A percentile compares a stretch with the other conserved stretches of the same genome.
These are phyloP conservation scores for Macrophya annulata DNA, from an alignment of 2,888 invertebrate species.

Conservation along the genomic window DNA sequence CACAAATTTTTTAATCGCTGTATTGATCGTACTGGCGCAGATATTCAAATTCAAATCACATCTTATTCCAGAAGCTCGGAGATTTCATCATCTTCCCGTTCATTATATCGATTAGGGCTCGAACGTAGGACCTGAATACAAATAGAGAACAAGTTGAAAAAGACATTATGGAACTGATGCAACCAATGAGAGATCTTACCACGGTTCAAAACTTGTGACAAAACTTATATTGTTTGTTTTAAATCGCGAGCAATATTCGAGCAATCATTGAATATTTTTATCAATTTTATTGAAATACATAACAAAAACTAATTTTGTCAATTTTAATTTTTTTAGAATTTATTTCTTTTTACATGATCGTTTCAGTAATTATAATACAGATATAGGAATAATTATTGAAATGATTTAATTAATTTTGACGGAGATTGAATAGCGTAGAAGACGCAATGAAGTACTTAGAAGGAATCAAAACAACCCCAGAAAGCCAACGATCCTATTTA, in stretches of 20 bases:
- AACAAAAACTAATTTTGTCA: background rate
- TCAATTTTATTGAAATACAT: background rate
- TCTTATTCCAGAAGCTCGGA: background rate
- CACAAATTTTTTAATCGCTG: background rate
- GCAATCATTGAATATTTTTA: slow-evolving; percentile 23
- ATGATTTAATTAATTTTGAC: slow-evolving; percentile 37
- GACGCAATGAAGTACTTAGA: slow-evolving; percentile 46
- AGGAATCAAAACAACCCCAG: slow-evolving; percentile 15
- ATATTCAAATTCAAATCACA: slow-evolving; percentile 36
- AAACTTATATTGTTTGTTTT: slow-evolving; percentile 1
- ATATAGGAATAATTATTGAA: background rate
- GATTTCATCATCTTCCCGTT: background rate
- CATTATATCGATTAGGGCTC: slow-evolving; percentile 16
- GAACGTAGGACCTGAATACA: slow-evolving; percentile 1
- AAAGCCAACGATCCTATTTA: background rate
- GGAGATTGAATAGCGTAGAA: slow-evolving; percentile 2
- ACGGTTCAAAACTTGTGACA: background rate
- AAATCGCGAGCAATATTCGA: slow-evolving; percentile 7
- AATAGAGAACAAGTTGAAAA: background rate
- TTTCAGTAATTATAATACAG: background rate
- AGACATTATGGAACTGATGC: slow-evolving; percentile 19
- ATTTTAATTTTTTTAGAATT: background rate
- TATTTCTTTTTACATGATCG: background rate
- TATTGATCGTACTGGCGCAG: slow-evolving; percentile 32
- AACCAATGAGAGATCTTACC: background rate